phyloP scores from a whole-genome alignment of 2,797 vertebrate genomes.

The Megaceryle alcyon region DNA sequence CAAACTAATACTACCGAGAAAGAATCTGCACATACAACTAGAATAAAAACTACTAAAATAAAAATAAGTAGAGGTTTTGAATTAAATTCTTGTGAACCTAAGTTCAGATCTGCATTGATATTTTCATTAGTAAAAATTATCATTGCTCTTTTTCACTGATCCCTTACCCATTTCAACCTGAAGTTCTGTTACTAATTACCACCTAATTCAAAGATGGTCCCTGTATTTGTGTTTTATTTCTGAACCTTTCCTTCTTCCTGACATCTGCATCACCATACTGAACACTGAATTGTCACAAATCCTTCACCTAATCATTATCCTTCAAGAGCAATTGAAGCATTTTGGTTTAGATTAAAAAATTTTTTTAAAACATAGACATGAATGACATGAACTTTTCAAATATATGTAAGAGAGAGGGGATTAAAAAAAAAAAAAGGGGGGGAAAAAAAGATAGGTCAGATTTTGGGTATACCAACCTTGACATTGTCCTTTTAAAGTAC shows the following conservation, averaged over 20 bases:
- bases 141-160: neutral
- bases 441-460: conserved; percentile 35
- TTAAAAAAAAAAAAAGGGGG: neutral
- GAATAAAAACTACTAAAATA: neutral
- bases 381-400: conserved; percentile 61
- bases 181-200: neutral
- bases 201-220: neutral
- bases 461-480: conserved; percentile 72
- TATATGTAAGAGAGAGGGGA: conserved; percentile 1
- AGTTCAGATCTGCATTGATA: neutral
- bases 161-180: neutral
- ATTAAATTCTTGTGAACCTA: neutral
- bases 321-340: conserved; percentile 17
- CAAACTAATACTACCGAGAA: neutral
- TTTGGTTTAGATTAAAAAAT: neutral
- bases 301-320: neutral
- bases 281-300: neutral
- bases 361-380: neutral
- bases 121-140: neutral
- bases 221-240: neutral
- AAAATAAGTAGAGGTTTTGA: neutral
- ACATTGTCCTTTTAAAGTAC: conserved; percentile 69
- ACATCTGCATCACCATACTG: neutral
- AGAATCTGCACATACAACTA: neutral
- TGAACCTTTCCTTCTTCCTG: neutral